Conservation (phyloP, 1,140 invertebrate genomes). For the Idris sp. region DNA sequence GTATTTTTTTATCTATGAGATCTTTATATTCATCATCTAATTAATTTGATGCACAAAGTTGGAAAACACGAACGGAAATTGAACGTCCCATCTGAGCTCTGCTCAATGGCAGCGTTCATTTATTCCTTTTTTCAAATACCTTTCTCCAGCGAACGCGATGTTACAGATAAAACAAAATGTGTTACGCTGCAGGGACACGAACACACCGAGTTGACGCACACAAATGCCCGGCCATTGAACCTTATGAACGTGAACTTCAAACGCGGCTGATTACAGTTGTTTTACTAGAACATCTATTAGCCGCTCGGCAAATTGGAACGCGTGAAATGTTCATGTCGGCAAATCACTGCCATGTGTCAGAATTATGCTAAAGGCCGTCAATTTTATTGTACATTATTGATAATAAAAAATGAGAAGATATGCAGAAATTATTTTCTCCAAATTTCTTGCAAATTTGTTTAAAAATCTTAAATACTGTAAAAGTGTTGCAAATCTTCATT, state of each 20-base stretch:
- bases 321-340: slow-evolving; percentile 34
- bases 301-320: slow-evolving; percentile 17
- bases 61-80: slow-evolving; percentile 14
- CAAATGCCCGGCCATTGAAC: slow-evolving; percentile 68
- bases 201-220: slow-evolving; percentile 27
- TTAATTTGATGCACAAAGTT: neutral
- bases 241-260: slow-evolving; percentile 69
- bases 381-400: too few relatives aligned
- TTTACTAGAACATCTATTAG: slow-evolving; percentile 63
- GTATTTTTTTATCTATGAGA: too few relatives aligned
- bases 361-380: slow-evolving; percentile 37
- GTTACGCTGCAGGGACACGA: slow-evolving; percentile 21
- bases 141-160: slow-evolving; percentile 33
- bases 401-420: too few relatives aligned
- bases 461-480: too few relatives aligned
- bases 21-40: neutral
- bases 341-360: slow-evolving; percentile 24
- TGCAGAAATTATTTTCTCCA: too few relatives aligned
- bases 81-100: slow-evolving; percentile 5
- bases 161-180: slow-evolving; percentile 41
- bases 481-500: too few relatives aligned
- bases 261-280: slow-evolving; percentile 62
- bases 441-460: too few relatives aligned
- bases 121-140: slow-evolving; percentile 41
- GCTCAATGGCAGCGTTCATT: slow-evolving; percentile 27